A percentile compares a stretch with the other conserved stretches of the same genome.
Conservation (phyloP, 2,888 invertebrate species). For the Lydus trimaculatus region DNA sequence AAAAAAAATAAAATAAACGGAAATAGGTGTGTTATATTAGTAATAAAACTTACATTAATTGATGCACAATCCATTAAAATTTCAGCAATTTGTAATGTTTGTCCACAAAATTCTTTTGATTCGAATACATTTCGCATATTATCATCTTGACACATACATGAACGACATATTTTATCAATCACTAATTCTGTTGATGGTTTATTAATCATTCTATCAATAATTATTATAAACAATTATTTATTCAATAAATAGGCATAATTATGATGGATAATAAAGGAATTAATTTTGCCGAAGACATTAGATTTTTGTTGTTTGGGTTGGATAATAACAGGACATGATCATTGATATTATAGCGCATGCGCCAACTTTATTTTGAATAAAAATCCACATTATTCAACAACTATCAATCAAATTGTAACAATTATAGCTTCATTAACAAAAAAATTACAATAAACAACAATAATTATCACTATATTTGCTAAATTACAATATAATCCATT, state of each 20-base stretch:
- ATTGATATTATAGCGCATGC: constrained; percentile 7
- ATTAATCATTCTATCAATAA: constrained; percentile 45
- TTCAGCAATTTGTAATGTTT: constrained; percentile 53
- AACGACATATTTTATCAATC: constrained; percentile 59
- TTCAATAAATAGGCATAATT: neutral
- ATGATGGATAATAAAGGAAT: neutral
- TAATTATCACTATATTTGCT: neutral
- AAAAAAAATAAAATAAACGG: neutral
- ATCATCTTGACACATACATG: constrained; percentile 55
- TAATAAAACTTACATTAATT: constrained; percentile 54
- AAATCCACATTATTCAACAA: neutral
- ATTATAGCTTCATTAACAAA: neutral
- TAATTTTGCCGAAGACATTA: constrained; percentile 16
- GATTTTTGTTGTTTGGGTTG: constrained; percentile 25
- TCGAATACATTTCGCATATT: constrained; percentile 58
- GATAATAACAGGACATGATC: constrained; percentile 22
- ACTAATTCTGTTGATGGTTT: constrained; percentile 46
- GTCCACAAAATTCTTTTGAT: constrained; percentile 45
- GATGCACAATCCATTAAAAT: constrained; percentile 60
- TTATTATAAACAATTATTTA: constrained; percentile 7
- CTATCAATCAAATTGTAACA: neutral
- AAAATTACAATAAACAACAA: neutral
- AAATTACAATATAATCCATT: constrained; percentile 14
- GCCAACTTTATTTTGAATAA: neutral
- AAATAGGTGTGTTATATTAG: too few relatives aligned